phyloP scores from a whole-genome alignment of 2,113 vertebrate species.

The Rhipidura dahli region DNA sequence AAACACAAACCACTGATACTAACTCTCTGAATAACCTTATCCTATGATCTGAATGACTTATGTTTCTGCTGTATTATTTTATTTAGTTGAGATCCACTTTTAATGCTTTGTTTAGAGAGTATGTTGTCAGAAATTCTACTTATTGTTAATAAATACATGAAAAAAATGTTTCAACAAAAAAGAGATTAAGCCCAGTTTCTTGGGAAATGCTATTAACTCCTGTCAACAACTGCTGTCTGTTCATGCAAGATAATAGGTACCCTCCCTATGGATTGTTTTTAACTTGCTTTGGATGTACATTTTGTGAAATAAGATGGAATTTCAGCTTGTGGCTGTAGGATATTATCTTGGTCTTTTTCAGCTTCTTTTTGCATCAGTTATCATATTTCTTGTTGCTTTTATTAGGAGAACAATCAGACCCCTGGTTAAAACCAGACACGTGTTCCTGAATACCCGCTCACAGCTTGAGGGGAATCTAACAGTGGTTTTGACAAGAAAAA shows the following conservation, averaged over 20 bases:
- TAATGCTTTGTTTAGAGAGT: not conserved
- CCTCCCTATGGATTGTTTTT: constrained; percentile 11
- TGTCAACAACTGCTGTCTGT: constrained; percentile 31
- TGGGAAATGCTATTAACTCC: constrained; percentile 31
- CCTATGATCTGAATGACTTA: not conserved
- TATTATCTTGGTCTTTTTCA: not conserved
- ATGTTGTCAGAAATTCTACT: constrained; percentile 29
- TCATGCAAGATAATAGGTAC: constrained; percentile 40
- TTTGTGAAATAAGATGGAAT: constrained; percentile 6
- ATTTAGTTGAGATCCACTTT: not conserved
- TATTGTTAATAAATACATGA: constrained; percentile 8
- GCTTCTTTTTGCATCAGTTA: not conserved
- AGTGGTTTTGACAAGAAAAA: constrained; percentile 52
- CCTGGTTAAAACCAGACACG: not conserved
- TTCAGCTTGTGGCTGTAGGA: constrained; percentile 28
- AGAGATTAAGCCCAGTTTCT: not conserved
- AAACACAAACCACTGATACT: not conserved
- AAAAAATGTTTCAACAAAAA: constrained; percentile 15
- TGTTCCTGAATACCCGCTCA: not conserved
- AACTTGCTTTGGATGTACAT: not conserved
- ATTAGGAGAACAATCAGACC: not conserved
- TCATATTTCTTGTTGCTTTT: not conserved
- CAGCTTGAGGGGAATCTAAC: constrained; percentile 41
- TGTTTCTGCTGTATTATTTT: not conserved
- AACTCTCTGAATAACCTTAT: not conserved